Evolutionary conservation across 2,797 vertebrate species (phyloP), one percentile per base, ranked within the genome.

Genomic region (Parambassis ranga): DNA sequence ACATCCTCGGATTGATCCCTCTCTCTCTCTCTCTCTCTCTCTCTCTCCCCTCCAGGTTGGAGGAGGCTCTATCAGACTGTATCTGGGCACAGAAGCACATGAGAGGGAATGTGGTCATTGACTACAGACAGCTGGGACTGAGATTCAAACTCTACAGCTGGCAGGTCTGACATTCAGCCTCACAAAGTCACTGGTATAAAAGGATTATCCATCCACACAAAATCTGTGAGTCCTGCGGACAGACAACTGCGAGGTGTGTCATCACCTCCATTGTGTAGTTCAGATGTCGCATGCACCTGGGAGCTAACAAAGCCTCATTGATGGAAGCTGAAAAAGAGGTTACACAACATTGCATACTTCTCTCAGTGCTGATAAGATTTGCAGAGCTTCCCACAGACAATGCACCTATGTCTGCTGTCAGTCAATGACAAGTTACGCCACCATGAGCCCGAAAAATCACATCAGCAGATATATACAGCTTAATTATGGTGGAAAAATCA

Each of bases 71-170:
- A 43, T 83, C 87, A 1, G 94, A 96, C 86, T 96, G 93, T 46
- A 89, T 78, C 27, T 84, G 82, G 86, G 93, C 96, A 4, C 90
- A 94, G 86, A 87, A 78, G 10, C 93, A 94, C 18, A 92, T 97
- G 59, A 92, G 95, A 71, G 87, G 84, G 23, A 96, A 96, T 20
- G 2, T 62, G 1, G 85, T 94, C 61, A 96, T 98, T 0, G 95
- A 98, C 84, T 98, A 98, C 90, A 93, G 79, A 30, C 97, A 97
- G 83, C 90, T 98, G 75, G 96, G 96, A 26, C 91, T 98, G 22
- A 81, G 88, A 27, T 93, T 92, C 82, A 93, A 93, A 66, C 90
- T 98, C 28, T 90, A 89, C 42, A 91, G 89, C 39, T 98, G 95
- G 95, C 95, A 98, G 96, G 96, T 98, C 14, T 28, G 63, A 63